Base-by-base conservation (phyloP, 2,113 vertebrate genomes). In the Platichthys flesus region DNA sequence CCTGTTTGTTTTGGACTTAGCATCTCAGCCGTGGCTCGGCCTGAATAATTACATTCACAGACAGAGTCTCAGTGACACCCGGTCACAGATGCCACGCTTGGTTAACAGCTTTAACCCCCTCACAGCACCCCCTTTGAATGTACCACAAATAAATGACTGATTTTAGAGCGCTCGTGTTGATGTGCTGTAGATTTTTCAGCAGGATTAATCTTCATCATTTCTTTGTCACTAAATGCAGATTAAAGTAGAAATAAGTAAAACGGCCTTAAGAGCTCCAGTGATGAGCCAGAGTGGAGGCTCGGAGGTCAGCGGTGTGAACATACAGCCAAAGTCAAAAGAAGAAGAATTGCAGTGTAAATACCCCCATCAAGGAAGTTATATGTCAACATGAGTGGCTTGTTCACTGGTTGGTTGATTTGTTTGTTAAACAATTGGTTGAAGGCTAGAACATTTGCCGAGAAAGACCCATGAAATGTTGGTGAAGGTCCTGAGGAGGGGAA, bases 1-100 rank as follows among this genome's bases (percentile, higher is more conserved):
- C 51, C 64, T 83, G 45, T 90, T 92, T 88, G 79, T 89, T 88
- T 88, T 82, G 82, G 66, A 79, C 74, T 42, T 70, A 59, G 79
- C 69, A 74, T 21, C 80, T 45, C 24, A 75, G 62, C 65, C 20
- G 37, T 10, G 49, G 61, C 57, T n/a, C 58, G 55, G 71, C 26
- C 71, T 72, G 68, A 81, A 78, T 84, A 76, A 73, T 52, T 76
- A 71, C 28, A 74, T 58, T 86, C 70, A 31, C 28, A 77, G 76
- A 74, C 52, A 72, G 47, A 82, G 23, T 35, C 70, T 71, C 24
- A 51, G 21, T 18, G 67, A 76, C 7, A 56, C 49, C 70, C 58
- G 76, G 74, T 78, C 73, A 73, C 28, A 42, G 72, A 79, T 71
- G 21, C 56, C 76, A 45, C 1, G 21, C 69, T 21, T 18, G 24